These are phyloP conservation scores for Phoebastria nigripes DNA, from an alignment of 2,797 vertebrate genomes.

Conservation along the genomic window DNA sequence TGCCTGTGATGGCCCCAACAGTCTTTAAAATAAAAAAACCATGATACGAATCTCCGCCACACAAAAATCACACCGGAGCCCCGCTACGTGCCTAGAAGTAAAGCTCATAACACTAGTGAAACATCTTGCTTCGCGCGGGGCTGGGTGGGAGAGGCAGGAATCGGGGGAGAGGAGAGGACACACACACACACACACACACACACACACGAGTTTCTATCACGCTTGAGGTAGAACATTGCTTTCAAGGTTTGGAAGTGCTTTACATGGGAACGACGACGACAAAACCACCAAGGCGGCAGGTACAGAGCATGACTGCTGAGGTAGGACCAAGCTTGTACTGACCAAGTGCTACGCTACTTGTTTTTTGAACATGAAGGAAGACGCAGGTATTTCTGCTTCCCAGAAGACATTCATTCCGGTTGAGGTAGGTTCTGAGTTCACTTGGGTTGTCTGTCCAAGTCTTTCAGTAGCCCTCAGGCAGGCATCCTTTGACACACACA, in stretches of 20 bases:
- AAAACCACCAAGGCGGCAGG: conserved; percentile 30
- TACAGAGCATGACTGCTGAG: conserved; percentile 70
- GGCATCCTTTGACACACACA: conserved; percentile 73
- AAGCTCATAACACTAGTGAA: conserved; percentile 73
- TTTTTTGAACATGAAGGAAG: conserved; percentile 79
- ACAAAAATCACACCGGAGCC: conserved; percentile 1
- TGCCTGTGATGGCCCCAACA: neutral
- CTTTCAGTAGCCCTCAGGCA: conserved; percentile 66
- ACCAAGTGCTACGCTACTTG: conserved; percentile 78
- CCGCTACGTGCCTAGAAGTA: conserved; percentile 51
- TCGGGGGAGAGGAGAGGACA: neutral
- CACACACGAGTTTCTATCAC: conserved; percentile 49
- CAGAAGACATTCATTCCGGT: conserved; percentile 97
- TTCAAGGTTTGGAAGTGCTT: conserved; percentile 96
- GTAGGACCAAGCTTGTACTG: conserved; percentile 75
- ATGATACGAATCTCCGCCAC: neutral
- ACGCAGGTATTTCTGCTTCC: conserved; percentile 79
- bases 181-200: neutral
- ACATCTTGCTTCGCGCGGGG: neutral
- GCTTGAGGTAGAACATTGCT: conserved; percentile 95
- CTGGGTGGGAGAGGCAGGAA: conserved; percentile 12
- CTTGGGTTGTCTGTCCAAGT: conserved; percentile 75
- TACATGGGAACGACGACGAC: conserved; percentile 76
- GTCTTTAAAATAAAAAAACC: conserved; percentile 9
- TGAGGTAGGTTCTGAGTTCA: conserved; percentile 95